Evolutionary conservation across 2,113 vertebrate species (phyloP).

Genomic region (Amphilophus citrinellus): DNA sequence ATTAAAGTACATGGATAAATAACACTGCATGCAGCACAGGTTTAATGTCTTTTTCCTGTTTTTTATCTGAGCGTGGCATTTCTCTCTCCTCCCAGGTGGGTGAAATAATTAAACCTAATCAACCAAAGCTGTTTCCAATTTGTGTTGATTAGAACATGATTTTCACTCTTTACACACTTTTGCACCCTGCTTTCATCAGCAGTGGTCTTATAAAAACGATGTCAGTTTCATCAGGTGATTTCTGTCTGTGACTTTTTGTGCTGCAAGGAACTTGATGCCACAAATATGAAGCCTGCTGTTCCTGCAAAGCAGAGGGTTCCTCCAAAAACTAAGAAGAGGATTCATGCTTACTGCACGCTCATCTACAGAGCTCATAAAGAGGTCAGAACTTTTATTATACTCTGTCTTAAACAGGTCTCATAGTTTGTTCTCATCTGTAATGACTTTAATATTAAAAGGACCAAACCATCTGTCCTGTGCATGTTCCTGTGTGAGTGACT

Average conservation of each 20-base stretch:
- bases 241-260: rapidly evolving
- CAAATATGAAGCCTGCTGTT: constrained; percentile 66
- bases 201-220: neutral
- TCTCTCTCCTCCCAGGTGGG: constrained; percentile 16
- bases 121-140: constrained; percentile 67
- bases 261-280: neutral
- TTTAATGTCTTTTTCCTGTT: neutral
- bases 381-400: constrained; percentile 44
- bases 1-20: neutral
- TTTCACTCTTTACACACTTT: neutral
- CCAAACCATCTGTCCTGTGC: neutral
- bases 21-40: neutral
- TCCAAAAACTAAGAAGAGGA: constrained; percentile 21
- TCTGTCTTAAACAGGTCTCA: neutral
- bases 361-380: constrained; percentile 70
- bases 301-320: neutral
- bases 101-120: constrained; percentile 63
- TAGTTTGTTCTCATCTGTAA: neutral
- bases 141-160: constrained; percentile 45
- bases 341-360: constrained; percentile 6
- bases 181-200: neutral
- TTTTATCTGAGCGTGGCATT: neutral
- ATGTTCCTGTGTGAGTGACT: neutral
- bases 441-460: neutral
- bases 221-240: neutral